Evolutionary conservation across 2,113 vertebrate species (phyloP).

Genomic region (Silurus glanis): DNA sequence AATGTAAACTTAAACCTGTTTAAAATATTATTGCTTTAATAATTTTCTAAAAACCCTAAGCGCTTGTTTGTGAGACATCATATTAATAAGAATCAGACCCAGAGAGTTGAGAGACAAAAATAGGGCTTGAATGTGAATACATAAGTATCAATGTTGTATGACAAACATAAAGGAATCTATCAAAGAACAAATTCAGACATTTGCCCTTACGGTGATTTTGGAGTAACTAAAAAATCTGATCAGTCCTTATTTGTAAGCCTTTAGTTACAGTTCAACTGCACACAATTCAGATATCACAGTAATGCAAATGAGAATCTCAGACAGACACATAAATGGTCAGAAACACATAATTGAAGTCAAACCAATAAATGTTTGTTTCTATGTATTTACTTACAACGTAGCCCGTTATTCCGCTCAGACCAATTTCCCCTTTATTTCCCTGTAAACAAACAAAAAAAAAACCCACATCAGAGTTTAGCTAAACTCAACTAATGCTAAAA

Average conservation of each 20-base stretch:
- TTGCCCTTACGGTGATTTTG: neutral
- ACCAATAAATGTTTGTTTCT: neutral
- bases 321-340: neutral
- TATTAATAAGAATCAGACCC: too few species aligned
- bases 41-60: too few species aligned
- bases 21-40: too few species aligned
- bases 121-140: neutral
- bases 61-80: too few species aligned
- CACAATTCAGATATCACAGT: too few species aligned
- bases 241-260: neutral
- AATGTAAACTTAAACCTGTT: too few species aligned
- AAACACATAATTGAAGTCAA: neutral
- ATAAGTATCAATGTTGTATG: neutral
- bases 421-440: slow-evolving; percentile 69
- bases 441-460: slow-evolving; percentile 46
- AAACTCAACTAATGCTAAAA: neutral
- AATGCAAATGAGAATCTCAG: neutral
- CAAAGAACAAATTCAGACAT: neutral
- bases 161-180: neutral
- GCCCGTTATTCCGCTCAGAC: slow-evolving; percentile 63
- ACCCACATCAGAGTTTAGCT: neutral
- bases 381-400: slow-evolving; percentile 65
- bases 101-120: too few species aligned
- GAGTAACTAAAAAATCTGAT: neutral
- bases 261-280: neutral